Evolutionary conservation across 2,888 invertebrate species (phyloP).

Genomic region (Hofmannophila pseudospretella): DNA sequence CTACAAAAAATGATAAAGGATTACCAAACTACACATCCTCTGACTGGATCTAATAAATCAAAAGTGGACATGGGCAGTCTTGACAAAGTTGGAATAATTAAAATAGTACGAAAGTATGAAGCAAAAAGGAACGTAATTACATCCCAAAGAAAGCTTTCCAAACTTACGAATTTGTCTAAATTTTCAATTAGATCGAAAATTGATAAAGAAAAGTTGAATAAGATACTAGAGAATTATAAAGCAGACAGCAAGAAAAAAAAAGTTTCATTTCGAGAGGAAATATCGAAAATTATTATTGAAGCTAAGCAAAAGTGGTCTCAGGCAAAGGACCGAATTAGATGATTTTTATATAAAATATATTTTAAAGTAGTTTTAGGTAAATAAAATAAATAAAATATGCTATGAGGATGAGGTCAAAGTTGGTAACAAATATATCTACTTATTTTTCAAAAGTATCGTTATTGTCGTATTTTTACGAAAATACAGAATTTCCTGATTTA

Average conservation of each 20-base stretch:
- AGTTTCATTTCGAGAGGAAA: neutral
- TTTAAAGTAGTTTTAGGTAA: too few species aligned
- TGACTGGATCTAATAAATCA: constrained; percentile 13
- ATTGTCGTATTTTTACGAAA: too few species aligned
- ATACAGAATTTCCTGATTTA: too few species aligned
- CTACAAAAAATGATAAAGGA: neutral
- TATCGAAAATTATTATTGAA: neutral
- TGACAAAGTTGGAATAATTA: constrained; percentile 21
- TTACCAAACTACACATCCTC: constrained; percentile 21
- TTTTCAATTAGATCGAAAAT: neutral
- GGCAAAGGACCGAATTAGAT: neutral
- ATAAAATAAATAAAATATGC: too few species aligned
- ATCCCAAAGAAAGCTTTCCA: neutral
- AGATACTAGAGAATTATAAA: neutral
- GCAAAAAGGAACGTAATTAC: constrained; percentile 9
- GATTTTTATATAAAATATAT: too few species aligned
- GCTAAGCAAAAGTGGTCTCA: neutral
- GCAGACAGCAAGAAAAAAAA: neutral
- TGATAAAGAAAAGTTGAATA: neutral
- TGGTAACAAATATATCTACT: too few species aligned
- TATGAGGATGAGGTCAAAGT: too few species aligned
- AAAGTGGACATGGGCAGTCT: constrained; percentile 24
- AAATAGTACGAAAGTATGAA: constrained; percentile 25
- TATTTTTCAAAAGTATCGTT: too few species aligned
- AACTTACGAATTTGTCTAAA: neutral